Evolutionary conservation across 1,140 invertebrate genomes (phyloP), one percentile per base, ranked within the genome.

Genomic region (Papilio helenus): DNA sequence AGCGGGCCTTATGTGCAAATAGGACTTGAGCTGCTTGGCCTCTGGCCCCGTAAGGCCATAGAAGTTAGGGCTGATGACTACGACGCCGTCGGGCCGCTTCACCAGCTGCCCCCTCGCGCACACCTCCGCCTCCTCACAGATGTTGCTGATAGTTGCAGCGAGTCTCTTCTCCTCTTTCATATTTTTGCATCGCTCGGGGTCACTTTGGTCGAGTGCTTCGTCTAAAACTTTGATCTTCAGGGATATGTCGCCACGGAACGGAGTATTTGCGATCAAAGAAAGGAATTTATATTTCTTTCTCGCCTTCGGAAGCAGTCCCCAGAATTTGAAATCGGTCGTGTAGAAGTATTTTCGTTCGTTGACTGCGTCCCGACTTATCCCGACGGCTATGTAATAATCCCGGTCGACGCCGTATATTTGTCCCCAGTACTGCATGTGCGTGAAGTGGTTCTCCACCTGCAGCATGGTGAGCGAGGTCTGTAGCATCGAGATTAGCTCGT

Each of bases 141-240:
- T 97, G 8, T 96, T 95, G 74, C 96, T 94, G 12, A 98, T 95
- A 1, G 96, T 96, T 8, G 96, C 96, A 0, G 97, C 94, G 16
- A 98, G 86, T n/a, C 97, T 95, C 81, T 96, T 96, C 88, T 98
- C 97, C 90, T 98, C 97, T 89, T 97, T 97, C 39, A 98, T 88
- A 79, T 95, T 92, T 77, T 93, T 87, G 71, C 91, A 94, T 72
- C 93, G 89, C 26, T 95, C 95, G 0, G 95, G 92, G 76, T 92
- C 83, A 46, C 87, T 88, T 26, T 95, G 90, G 51, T 93, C 91
- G 12, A 95, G 82, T 14, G 92, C 88, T 84, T 95, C 95, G 81
- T 95, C 95, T 46, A 93, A 76, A 9, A 93, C 88, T 80, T 94
- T 94, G 34, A 93, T 88, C 77, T 93, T 93, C 18, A 92, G 76